phyloP scores from a whole-genome alignment of 2,888 invertebrate species.

The Dryocosmus kuriphilus region DNA sequence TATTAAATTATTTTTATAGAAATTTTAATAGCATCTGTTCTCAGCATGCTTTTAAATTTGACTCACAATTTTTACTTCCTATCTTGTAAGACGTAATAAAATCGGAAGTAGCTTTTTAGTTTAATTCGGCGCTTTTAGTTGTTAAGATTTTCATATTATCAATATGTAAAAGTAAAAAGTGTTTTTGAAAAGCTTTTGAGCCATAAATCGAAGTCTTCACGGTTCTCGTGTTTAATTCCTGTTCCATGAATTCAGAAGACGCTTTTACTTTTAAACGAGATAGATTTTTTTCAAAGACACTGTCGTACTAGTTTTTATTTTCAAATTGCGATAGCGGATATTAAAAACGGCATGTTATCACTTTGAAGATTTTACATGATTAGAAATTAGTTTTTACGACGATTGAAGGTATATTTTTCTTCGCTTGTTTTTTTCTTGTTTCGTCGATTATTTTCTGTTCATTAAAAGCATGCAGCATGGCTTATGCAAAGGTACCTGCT shows the following conservation, averaged over 20 bases:
- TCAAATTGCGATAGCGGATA: neutral
- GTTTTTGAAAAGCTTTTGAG: neutral
- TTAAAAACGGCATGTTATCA: neutral
- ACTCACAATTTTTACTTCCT: slow-evolving; percentile 52
- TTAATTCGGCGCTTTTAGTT: slow-evolving; percentile 49
- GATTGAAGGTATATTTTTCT: neutral
- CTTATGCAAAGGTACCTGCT: neutral
- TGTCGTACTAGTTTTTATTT: slow-evolving; percentile 43
- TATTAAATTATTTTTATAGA: slow-evolving; percentile 68
- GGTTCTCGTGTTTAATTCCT: neutral
- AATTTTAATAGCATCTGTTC: slow-evolving; percentile 61
- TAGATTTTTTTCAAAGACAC: slow-evolving; percentile 25
- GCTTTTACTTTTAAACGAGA: neutral
- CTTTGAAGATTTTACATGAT: neutral
- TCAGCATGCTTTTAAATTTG: slow-evolving; percentile 57
- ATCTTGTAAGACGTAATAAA: slow-evolving; percentile 52
- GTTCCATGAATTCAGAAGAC: neutral
- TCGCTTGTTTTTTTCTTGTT: neutral
- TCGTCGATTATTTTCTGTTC: neutral
- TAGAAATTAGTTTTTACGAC: neutral
- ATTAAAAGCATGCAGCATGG: neutral
- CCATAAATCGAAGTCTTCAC: neutral
- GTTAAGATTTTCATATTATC: slow-evolving; percentile 5
- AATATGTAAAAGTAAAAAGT: slow-evolving; percentile 1
- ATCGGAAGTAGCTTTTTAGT: slow-evolving; percentile 40